Evolutionary conservation across 1,140 invertebrate species (phyloP).

Genomic region (Holcopasites calliopsidis): DNA sequence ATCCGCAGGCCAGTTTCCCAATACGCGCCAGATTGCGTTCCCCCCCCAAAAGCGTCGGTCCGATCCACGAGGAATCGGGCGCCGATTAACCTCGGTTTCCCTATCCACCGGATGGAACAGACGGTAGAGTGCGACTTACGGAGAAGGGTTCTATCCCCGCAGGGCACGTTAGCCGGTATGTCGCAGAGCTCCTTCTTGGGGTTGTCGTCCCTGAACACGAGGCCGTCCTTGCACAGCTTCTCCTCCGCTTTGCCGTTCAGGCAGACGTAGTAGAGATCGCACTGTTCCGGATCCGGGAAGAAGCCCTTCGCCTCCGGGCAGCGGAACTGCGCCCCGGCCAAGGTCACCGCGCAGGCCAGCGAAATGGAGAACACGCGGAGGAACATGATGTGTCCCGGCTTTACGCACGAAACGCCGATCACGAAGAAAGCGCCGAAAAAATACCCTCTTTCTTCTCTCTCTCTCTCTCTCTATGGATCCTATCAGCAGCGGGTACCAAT

Average conservation of each 20-base stretch:
- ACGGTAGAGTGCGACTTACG: slow-evolving; percentile 83
- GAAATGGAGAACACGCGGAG: slow-evolving; percentile 16
- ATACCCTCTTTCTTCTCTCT: not conserved
- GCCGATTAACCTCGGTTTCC: too few species aligned
- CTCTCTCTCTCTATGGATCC: slow-evolving; percentile 21
- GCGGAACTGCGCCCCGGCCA: slow-evolving; percentile 79
- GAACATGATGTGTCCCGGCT: slow-evolving; percentile 12
- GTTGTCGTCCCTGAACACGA: slow-evolving; percentile 89
- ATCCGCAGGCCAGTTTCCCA: too few species aligned
- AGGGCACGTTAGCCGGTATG: slow-evolving; percentile 89
- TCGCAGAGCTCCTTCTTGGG: slow-evolving; percentile 88
- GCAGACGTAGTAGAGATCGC: slow-evolving; percentile 91
- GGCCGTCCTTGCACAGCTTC: slow-evolving; percentile 89
- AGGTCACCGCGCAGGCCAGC: slow-evolving; percentile 24
- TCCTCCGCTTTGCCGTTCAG: slow-evolving; percentile 84
- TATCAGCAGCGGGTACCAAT: slow-evolving; percentile 34
- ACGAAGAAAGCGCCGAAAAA: too few species aligned
- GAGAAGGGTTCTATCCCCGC: slow-evolving; percentile 85
- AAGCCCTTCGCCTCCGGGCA: slow-evolving; percentile 88
- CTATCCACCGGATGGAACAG: too few species aligned
- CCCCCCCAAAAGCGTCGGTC: too few species aligned
- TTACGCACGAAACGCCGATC: not conserved
- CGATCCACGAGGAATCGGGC: too few species aligned
- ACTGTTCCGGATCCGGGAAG: slow-evolving; percentile 88
- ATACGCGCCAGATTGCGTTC: too few species aligned